Percentiles rank a stretch among this genome's conserved stretches.
Conservation (phyloP, 2,797 vertebrate species). For the Sebastes matsubarae region DNA sequence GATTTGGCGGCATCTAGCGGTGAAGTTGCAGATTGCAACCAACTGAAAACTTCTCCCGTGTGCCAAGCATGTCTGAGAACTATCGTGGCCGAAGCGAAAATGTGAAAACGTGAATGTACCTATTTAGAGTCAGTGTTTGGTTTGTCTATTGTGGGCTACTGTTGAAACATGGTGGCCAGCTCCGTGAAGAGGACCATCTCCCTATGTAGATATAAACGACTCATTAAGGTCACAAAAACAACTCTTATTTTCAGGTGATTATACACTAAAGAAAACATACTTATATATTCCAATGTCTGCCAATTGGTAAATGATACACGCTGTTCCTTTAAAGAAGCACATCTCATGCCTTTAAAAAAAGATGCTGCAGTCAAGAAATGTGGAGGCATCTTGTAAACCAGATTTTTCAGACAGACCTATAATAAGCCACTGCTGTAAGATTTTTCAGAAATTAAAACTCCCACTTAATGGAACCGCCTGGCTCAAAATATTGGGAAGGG, state of each 20-base stretch:
- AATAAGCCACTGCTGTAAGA: background rate
- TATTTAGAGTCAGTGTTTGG: background rate
- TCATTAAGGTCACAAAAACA: background rate
- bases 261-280: background rate
- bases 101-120: background rate
- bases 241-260: background rate
- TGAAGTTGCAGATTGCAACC: background rate
- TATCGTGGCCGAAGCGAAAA: background rate
- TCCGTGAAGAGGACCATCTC: background rate
- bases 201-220: background rate
- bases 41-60: background rate
- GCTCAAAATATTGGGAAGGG: background rate
- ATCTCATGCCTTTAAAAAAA: background rate
- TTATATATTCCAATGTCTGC: background rate
- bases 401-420: constrained; percentile 9
- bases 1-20: background rate
- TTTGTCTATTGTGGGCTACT: background rate
- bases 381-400: background rate
- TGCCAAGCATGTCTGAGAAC: background rate
- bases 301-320: background rate
- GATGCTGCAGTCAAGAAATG: background rate
- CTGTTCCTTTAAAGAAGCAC: background rate
- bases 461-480: background rate
- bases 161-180: background rate
- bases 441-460: constrained; percentile 15